Base-by-base conservation (phyloP, 1,140 invertebrate species). In the Heterodera carotae region DNA sequence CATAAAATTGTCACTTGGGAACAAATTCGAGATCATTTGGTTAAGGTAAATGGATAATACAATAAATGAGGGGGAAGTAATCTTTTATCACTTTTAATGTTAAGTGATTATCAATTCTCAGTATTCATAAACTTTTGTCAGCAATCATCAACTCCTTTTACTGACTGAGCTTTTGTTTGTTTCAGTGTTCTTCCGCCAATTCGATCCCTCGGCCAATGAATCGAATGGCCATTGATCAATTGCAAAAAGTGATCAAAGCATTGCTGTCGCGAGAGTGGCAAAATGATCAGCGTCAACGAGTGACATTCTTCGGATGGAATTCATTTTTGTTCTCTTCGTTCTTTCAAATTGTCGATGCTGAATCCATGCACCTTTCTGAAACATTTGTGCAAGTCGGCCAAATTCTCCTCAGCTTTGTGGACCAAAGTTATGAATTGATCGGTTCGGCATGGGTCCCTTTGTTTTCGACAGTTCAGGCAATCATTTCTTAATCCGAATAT, bases 191-290 rank as follows among this genome's bases (percentile, higher is more conserved):
- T 56, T 34, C 31, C 22, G 62, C 29, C 33, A 27, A 53, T n/a
- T 73, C 71, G n/a, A 56, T 74, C 33, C 72, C 72, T 2, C 34
- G 39, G 22, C 53, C 66, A 62, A 34, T 74, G 25, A 74, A 62
- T 74, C 72, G 72, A n/a, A 59, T 53, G 59, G 27, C 72, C 59
- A 29, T 74, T n/a, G 72, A 74, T 25, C 7, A 10, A 6, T 6
- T 74, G 25, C 53, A 74, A 8, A 56, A 74, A 62, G 64, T 62
- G 22, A 27, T 74, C 36, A 74, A 74, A 56, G 34, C 10, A 25
- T 25, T 73, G 34, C 25, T 73, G 31, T 53, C 27, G 25, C 7
- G 22, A 31, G 62, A 73, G 2, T 62, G 69, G 56, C 29, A 1
- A 39, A 33, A 25, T 36, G 70, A 25, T 31, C 34, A 59, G 48